Base-by-base conservation (phyloP, 2,113 vertebrate genomes). In the Strix aluco region DNA sequence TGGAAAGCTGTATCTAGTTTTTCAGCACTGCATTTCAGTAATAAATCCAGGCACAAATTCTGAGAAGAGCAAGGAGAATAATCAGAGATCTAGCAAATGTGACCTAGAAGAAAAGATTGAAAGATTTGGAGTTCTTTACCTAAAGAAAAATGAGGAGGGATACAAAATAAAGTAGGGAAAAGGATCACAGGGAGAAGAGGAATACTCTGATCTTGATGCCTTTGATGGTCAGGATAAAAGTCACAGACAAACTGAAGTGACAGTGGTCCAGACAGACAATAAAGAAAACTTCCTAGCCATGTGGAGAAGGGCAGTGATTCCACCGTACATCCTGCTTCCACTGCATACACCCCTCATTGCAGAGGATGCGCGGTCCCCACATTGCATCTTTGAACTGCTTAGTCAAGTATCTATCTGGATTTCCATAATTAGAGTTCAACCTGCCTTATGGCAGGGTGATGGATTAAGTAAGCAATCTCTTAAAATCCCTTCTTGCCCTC, bases 381-480 rank as follows among this genome's bases (percentile, higher is more conserved):
- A 6, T 0, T 22, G 62, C 0, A 2, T 19, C 69, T 73, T 94
- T 71, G 23, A 78, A 55, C 47, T 81, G 51, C 83, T 86, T 55
- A 59, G 72, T 74, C 52, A 78, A 78, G 44, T 51, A 44, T 71
- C 65, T 55, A 5, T 67, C 42, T 52, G 83, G 69, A 95, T 94
- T 95, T 95, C 63, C 38, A 52, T 74, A 94, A 89, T 89, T 78
- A 59, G 51, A 83, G 42, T 51, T 74, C 55, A 92, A 74, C 15
- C 15, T 88, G 46, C 42, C 83, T 59, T 95, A 88, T 55, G 77
- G 69, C 69, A 74, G 77, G 72, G 65, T 62, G 46, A 51, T 36
- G 67, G 88, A 84, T 94, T 94, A 94, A 92, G 69, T 42, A 78
- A 96, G 32, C 46, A 62, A 58, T 78, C 51, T 66, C 67, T 82